Percentiles rank a stretch among this genome's conserved stretches.
These are phyloP conservation scores for Drosophila subquinaria DNA, from an alignment of 2,888 invertebrate species.

Conservation along the genomic window DNA sequence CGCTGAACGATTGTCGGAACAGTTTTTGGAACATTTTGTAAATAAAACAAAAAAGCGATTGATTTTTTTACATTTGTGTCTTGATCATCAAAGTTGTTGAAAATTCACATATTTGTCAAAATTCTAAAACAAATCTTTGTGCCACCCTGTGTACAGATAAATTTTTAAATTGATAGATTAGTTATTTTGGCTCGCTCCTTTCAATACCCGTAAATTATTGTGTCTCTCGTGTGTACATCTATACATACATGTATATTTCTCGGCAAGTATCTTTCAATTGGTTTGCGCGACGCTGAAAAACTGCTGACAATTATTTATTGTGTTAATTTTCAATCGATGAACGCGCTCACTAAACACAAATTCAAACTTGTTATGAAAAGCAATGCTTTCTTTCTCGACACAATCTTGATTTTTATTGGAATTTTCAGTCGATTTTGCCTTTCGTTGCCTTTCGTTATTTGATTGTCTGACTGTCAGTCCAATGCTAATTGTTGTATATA, in stretches of 20 bases:
- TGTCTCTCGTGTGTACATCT: conserved; percentile 5
- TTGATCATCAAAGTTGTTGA: conserved; percentile 25
- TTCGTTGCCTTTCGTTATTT: neutral
- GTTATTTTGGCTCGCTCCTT: conserved; percentile 28
- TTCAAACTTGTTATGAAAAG: conserved; percentile 36
- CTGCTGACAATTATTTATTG: conserved; percentile 20
- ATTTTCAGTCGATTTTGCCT: conserved; percentile 14
- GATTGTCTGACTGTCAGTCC: neutral
- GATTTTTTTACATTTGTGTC: conserved; percentile 6
- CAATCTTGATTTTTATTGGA: conserved; percentile 10
- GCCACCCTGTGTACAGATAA: conserved; percentile 26
- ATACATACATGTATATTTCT: conserved; percentile 1
- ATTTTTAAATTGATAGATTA: conserved; percentile 31
- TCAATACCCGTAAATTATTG: conserved; percentile 22
- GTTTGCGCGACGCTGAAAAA: conserved; percentile 8
- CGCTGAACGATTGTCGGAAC: conserved; percentile 3
- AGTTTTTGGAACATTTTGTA: conserved; percentile 5
- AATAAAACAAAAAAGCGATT: conserved; percentile 5
- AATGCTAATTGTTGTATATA: conserved; percentile 25
- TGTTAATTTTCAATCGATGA: conserved; percentile 18
- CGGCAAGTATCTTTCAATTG: conserved; percentile 26
- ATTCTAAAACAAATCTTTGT: conserved; percentile 35
- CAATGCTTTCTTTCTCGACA: conserved; percentile 26
- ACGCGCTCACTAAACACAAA: conserved; percentile 4
- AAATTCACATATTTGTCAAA: conserved; percentile 49